A percentile compares a stretch with the other conserved stretches of the same genome.
These are phyloP conservation scores for Phoeniculus purpureus DNA, from an alignment of 2,797 vertebrate genomes.

Conservation along the genomic window DNA sequence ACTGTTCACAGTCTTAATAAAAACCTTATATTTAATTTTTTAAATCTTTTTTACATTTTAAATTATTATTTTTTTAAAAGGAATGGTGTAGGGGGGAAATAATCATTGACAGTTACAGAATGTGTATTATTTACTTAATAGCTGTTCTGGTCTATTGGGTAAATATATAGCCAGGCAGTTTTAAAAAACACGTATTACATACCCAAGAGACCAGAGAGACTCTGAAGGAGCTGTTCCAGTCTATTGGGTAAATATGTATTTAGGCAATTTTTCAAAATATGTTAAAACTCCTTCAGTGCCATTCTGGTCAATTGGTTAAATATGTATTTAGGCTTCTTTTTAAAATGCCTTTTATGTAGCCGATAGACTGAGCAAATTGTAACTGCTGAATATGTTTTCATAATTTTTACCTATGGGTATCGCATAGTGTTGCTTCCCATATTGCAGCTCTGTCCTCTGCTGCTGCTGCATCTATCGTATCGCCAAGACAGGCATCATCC, in stretches of 20 bases:
- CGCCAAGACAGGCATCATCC: not conserved
- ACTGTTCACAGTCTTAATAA: not conserved
- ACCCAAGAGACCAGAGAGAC: slow-evolving; percentile 70
- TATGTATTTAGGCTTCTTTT: slow-evolving; percentile 66
- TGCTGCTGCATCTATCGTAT: not conserved
- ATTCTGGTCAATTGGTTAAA: slow-evolving; percentile 72
- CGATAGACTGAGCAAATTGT: slow-evolving; percentile 31
- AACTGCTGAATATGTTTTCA: slow-evolving; percentile 35
- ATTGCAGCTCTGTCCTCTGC: not conserved
- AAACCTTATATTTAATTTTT: not conserved
- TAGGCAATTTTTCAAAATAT: slow-evolving; percentile 72
- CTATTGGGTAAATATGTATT: slow-evolving; percentile 69
- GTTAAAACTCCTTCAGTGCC: slow-evolving; percentile 67
- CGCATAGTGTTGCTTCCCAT: not conserved
- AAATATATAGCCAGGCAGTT: slow-evolving; percentile 66
- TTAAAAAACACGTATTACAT: slow-evolving; percentile 60
- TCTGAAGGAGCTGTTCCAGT: slow-evolving; percentile 67
- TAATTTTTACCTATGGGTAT: slow-evolving; percentile 57
- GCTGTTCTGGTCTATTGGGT: slow-evolving; percentile 64
- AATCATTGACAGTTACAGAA: slow-evolving; percentile 43
- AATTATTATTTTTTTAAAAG: not conserved
- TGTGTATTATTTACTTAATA: slow-evolving; percentile 69
- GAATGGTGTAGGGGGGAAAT: not conserved
- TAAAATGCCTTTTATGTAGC: slow-evolving; percentile 44
- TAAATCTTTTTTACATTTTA: not conserved